Conservation (phyloP, 2,113 vertebrate species). For the Gobio gobio region DNA sequence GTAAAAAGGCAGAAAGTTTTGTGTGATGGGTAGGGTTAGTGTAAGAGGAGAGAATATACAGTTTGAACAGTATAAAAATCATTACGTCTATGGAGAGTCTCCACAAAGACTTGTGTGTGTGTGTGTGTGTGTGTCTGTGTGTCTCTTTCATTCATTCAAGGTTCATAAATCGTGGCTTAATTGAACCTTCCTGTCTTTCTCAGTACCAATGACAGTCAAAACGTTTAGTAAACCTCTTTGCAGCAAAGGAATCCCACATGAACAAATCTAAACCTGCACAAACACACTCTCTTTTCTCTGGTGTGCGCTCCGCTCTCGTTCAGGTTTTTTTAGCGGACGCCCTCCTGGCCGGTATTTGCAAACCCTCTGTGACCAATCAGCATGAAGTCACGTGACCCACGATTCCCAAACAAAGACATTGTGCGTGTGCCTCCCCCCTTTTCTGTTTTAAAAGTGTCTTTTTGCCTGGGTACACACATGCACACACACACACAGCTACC, state of each 20-base stretch:
- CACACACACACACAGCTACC: constrained; percentile 25
- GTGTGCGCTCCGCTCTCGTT: background rate
- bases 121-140: background rate
- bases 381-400: constrained; percentile 77
- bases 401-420: constrained; percentile 84
- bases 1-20: no score
- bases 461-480: constrained; percentile 26
- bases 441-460: constrained; percentile 50
- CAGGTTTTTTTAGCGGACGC: constrained; percentile 58
- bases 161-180: constrained; percentile 11
- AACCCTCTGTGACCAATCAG: constrained; percentile 78
- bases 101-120: no score
- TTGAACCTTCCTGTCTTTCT: background rate
- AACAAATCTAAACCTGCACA: background rate
- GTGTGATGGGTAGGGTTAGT: no score
- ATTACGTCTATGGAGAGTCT: no score
- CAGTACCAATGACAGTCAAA: background rate
- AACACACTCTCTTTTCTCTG: constrained; percentile 1
- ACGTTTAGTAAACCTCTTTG: background rate
- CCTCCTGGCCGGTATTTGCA: constrained; percentile 67
- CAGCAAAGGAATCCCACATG: background rate
- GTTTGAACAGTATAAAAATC: no score
- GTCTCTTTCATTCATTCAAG: background rate
- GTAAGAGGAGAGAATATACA: no score
- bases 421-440: constrained; percentile 63